These are phyloP conservation scores for Lasioglossum calceatum DNA, from an alignment of 2,888 invertebrate species.

Conservation along the genomic window DNA sequence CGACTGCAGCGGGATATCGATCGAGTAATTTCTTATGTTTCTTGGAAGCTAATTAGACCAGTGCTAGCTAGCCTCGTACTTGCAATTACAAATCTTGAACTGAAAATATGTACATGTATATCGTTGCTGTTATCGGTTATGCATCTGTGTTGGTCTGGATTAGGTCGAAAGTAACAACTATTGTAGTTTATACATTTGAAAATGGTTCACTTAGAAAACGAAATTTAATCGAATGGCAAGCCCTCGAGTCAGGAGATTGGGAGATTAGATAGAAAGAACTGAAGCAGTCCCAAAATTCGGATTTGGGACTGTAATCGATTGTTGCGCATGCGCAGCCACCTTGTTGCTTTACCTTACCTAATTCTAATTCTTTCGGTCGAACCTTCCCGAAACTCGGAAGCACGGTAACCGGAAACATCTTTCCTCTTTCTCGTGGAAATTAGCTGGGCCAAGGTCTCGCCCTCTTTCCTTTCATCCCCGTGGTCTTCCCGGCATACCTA, in stretches of 20 bases:
- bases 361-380: constrained; percentile 37
- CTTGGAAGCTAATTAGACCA: constrained; percentile 21
- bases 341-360: constrained; percentile 31
- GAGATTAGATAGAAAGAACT: constrained; percentile 13
- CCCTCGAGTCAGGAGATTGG: background rate
- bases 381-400: constrained; percentile 25
- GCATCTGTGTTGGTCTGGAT: background rate
- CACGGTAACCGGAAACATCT: constrained; percentile 36
- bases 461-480: background rate
- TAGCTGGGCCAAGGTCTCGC: constrained; percentile 47
- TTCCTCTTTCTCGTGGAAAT: constrained; percentile 68
- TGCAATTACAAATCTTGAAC: background rate
- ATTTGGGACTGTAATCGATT: constrained; percentile 27
- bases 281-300: background rate
- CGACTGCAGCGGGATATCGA: constrained; percentile 41
- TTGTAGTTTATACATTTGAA: background rate
- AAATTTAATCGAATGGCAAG: background rate
- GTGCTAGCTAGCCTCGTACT: background rate
- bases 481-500: background rate
- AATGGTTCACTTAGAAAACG: background rate
- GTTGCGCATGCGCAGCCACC: constrained; percentile 8
- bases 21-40: constrained; percentile 32
- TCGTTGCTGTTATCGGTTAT: background rate
- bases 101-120: background rate
- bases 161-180: background rate